A percentile compares a stretch with the other conserved stretches of the same genome.
These are phyloP conservation scores for Poeciliopsis infans DNA, from an alignment of 2,797 vertebrate genomes.

Conservation along the genomic window DNA sequence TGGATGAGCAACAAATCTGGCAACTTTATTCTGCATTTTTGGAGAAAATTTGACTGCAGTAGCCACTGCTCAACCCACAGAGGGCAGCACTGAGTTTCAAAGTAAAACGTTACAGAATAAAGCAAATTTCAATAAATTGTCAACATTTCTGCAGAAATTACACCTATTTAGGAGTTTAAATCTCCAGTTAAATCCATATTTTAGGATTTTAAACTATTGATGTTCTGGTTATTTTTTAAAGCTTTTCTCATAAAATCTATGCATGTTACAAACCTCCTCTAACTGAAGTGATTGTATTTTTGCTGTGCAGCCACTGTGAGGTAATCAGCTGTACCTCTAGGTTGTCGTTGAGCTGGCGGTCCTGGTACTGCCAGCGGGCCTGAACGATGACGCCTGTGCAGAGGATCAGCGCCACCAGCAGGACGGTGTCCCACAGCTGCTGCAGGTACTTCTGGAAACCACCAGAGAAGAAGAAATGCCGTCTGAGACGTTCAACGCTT, in stretches of 20 bases:
- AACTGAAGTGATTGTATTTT: not conserved
- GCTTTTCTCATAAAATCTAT: not conserved
- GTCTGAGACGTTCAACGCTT: not conserved
- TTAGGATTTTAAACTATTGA: not conserved
- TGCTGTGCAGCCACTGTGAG: not conserved
- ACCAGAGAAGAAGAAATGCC: not conserved
- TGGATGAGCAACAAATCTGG: no score
- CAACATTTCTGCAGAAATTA: no score
- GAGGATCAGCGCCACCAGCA: conserved; percentile 91
- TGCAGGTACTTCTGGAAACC: conserved; percentile 89
- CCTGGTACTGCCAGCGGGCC: conserved; percentile 89
- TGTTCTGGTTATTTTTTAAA: not conserved
- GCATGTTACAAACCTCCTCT: not conserved
- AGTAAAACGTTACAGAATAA: no score
- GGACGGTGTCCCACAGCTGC: conserved; percentile 94
- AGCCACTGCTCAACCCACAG: no score
- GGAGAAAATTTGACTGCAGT: no score
- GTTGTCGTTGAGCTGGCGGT: conserved; percentile 78
- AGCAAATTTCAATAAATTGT: no score
- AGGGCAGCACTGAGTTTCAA: no score
- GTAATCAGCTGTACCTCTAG: conserved; percentile 78
- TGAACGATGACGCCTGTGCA: conserved; percentile 92
- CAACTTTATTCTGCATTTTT: no score
- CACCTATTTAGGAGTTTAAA: not conserved
- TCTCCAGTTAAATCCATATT: not conserved